phyloP scores from a whole-genome alignment of 2,797 vertebrate species.

The Huso huso region DNA sequence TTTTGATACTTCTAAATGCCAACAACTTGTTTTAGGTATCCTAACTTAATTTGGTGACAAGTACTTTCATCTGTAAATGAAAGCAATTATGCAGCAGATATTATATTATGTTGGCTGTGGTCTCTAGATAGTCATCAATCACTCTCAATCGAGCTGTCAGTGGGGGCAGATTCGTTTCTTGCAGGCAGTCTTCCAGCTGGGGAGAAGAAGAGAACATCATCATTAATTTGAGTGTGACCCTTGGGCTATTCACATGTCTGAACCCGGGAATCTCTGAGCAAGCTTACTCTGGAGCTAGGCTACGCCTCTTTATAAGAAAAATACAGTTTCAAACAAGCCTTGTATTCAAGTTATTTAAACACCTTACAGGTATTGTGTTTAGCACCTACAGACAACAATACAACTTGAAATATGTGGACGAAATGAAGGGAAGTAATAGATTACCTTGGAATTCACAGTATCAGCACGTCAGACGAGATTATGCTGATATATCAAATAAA shows the following conservation, averaged over 20 bases:
- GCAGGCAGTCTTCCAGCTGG: slow-evolving; percentile 94
- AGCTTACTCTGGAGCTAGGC: slow-evolving; percentile 55
- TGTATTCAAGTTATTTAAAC: slow-evolving; percentile 22
- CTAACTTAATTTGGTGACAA: slow-evolving; percentile 48
- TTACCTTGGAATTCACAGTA: too few relatives aligned
- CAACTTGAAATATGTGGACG: too few relatives aligned
- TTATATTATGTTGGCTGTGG: slow-evolving; percentile 65
- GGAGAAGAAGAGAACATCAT: slow-evolving; percentile 90
- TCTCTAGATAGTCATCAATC: slow-evolving; percentile 91
- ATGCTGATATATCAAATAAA: too few relatives aligned
- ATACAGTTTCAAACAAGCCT: slow-evolving; percentile 10
- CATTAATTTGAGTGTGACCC: slow-evolving; percentile 99
- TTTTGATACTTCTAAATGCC: slow-evolving; percentile 34
- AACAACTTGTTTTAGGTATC: slow-evolving; percentile 50
- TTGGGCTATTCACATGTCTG: slow-evolving; percentile 93
- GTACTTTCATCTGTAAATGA: slow-evolving; percentile 67
- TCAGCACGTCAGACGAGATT: too few relatives aligned
- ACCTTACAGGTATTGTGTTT: slow-evolving; percentile 14
- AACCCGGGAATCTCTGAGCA: slow-evolving; percentile 86
- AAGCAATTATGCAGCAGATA: slow-evolving; percentile 73
- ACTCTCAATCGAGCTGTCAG: slow-evolving; percentile 98
- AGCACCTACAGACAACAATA: neutral
- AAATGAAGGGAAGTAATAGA: too few relatives aligned
- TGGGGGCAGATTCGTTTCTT: slow-evolving; percentile 74
- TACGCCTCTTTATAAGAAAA: slow-evolving; percentile 10